Base-by-base conservation (phyloP, 2,797 vertebrate genomes). In the Mionectes olivaceus region DNA sequence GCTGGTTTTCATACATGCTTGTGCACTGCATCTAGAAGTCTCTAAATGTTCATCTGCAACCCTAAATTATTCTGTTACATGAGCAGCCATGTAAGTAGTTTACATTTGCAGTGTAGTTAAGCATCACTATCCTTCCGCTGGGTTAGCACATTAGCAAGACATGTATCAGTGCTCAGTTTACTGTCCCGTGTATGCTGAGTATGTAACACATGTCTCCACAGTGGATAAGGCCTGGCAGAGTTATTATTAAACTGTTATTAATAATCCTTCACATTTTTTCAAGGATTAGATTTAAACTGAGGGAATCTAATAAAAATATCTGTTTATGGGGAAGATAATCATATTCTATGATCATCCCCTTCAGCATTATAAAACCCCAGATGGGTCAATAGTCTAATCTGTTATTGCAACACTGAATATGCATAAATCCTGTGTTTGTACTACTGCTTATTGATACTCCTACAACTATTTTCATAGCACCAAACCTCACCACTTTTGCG, bases 91-190 rank as follows among this genome's bases (percentile, higher is more conserved):
- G 2, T 56, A 41, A 76, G 43, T 55, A 73, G 55, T 46, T 79
- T 70, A 13, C 3, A 3, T 57, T 59, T 70, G 8, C 69, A 43
- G 1, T 70, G 50, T 57, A 46, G 43, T 75, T 81, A 68, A 81
- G 27, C 27, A 33, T 35, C 30, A 11, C 35, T 37, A 1, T 56
- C 35, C 67, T 77, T 74, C 50, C 0, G 0, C 47, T 61, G 47
- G 37, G 37, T 61, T 75, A 71, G 77, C 56, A 59, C 24, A 10
- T 78, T 23, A 49, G 19, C 57, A 59, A 61, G 57, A 16, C 30
- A 0, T 13, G 1, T 12, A n/a, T n/a, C 53, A 19, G n/a, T 33
- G 70, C 74, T 86, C 83, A 83, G 46, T 30, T 55, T 61, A 49
- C 14, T 71, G 39, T 78, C 28, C 39, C 0, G 0, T 43, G 15